A percentile compares a stretch with the other conserved stretches of the same genome.
phyloP scores from a whole-genome alignment of 2,797 vertebrate genomes.

The Melanotaenia maccullochi region DNA sequence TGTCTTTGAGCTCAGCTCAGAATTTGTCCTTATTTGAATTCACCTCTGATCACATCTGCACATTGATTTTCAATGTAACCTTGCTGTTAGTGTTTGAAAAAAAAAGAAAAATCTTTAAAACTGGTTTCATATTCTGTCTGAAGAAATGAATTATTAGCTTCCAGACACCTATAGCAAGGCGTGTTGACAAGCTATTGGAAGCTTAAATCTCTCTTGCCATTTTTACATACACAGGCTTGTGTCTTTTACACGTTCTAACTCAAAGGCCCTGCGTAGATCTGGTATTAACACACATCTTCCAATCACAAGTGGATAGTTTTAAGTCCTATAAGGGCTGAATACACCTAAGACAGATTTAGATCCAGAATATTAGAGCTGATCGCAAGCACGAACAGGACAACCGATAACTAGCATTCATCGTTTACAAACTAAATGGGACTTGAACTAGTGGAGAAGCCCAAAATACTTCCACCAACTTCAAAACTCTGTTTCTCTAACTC shows the following conservation, averaged over 20 bases:
- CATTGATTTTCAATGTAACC: not conserved
- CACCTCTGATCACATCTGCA: not conserved
- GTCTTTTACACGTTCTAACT: not conserved
- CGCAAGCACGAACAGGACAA: not conserved
- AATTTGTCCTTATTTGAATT: not conserved
- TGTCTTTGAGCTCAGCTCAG: not conserved
- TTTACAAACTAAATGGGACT: constrained; percentile 14
- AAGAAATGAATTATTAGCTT: constrained; percentile 1
- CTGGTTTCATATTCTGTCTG: not conserved
- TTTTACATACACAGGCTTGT: not conserved
- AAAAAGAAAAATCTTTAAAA: not conserved
- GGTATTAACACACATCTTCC: not conserved
- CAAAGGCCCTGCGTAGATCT: not conserved
- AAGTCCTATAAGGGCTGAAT: not conserved
- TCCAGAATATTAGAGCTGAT: not conserved
- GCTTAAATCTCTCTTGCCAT: no score
- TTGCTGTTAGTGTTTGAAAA: not conserved
- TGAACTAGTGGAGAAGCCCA: constrained; percentile 4
- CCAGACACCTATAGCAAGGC: not conserved
- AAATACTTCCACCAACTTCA: constrained; percentile 37
- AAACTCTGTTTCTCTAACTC: constrained; percentile 20
- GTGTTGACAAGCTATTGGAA: no score
- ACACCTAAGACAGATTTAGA: not conserved
- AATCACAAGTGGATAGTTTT: not conserved
- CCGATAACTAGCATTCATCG: not conserved